A percentile compares a stretch with the other conserved stretches of the same genome.
Conservation (phyloP, 1,140 invertebrate species). For the Mycetomoellerius zeteki region DNA sequence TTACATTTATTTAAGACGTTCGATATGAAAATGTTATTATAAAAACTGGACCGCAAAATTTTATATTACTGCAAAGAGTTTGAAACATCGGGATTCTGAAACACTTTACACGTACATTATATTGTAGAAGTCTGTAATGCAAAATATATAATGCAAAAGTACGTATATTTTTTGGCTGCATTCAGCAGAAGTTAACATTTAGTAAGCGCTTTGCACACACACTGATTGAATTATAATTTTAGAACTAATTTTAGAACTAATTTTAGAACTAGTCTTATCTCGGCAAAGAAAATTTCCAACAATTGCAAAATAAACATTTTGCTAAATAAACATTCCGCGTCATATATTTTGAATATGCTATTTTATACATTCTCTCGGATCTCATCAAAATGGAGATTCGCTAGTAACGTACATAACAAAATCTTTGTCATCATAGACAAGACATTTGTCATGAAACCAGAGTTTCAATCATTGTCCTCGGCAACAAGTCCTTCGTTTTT, state of each 20-base stretch:
- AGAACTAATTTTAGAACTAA: no score
- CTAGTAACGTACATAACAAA: neutral
- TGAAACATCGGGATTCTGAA: neutral
- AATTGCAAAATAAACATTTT: no score
- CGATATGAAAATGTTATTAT: neutral
- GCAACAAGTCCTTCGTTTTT: neutral
- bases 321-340: no score
- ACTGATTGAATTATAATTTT: no score
- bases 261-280: no score
- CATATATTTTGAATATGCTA: neutral
- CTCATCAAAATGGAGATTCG: neutral
- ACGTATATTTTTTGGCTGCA: neutral
- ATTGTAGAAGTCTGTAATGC: neutral
- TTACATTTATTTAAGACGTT: neutral
- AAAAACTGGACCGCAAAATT: neutral
- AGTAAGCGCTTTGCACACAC: no score
- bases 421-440: neutral
- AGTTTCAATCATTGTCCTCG: constrained; percentile 26
- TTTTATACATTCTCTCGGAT: neutral
- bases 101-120: neutral
- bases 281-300: no score
- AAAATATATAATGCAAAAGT: neutral
- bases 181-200: no score
- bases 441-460: neutral
- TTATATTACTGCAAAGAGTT: neutral